These are phyloP conservation scores for Coenobita brevimanus DNA, from an alignment of 1,140 invertebrate genomes.

Conservation along the genomic window DNA sequence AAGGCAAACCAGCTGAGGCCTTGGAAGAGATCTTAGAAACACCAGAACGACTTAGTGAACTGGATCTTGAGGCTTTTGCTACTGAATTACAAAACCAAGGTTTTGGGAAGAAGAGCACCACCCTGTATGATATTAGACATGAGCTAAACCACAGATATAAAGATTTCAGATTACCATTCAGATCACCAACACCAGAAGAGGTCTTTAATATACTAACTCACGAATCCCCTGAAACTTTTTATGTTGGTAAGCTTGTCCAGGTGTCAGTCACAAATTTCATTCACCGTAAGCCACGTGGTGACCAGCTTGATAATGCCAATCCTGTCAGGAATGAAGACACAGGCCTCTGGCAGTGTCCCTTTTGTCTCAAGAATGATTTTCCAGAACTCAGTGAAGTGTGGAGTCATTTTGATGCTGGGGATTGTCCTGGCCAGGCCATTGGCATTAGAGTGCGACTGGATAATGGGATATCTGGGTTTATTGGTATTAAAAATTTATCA, in stretches of 20 bases:
- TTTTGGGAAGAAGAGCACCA: conserved; percentile 97
- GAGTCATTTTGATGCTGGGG: conserved; percentile 97
- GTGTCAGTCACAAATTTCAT: conserved; percentile 84
- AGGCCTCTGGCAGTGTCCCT: conserved; percentile 97
- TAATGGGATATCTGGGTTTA: conserved; percentile 95
- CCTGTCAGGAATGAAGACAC: conserved; percentile 92
- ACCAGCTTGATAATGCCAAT: conserved; percentile 95
- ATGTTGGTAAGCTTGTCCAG: conserved; percentile 90
- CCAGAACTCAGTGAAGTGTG: conserved; percentile 96
- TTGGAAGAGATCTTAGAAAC: conserved; percentile 97
- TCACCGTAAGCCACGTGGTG: conserved; percentile 90
- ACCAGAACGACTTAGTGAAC: conserved; percentile 94
- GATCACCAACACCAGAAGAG: conserved; percentile 87
- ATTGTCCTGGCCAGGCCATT: conserved; percentile 95
- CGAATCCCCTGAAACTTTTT: conserved; percentile 96
- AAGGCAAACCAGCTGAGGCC: conserved; percentile 93
- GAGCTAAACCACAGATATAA: conserved; percentile 97
- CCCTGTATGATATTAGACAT: conserved; percentile 96
- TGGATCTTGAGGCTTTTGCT: conserved; percentile 98
- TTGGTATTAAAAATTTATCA: conserved; percentile 95
- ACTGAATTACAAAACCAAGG: conserved; percentile 95
- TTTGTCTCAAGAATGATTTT: conserved; percentile 96
- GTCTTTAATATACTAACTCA: conserved; percentile 97
- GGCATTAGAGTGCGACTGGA: conserved; percentile 93
- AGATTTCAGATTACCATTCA: conserved; percentile 89